Evolutionary conservation across 2,797 vertebrate species (phyloP), one percentile per base, ranked within the genome.

Genomic region (Myioborus melanocephalus): DNA sequence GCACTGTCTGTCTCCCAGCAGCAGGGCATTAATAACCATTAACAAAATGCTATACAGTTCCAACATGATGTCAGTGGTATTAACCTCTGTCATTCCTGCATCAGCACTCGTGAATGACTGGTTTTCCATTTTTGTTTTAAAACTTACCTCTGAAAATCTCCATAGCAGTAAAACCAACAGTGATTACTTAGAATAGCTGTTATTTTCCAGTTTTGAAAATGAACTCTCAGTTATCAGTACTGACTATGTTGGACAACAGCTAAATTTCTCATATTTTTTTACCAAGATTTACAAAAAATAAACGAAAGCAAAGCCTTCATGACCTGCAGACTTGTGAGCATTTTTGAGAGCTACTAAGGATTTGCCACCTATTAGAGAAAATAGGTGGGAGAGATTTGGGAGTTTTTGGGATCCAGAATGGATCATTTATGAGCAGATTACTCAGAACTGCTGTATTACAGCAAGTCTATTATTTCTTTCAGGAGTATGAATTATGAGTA

Each of bases 1-100:
- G 85, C 81, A 95, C 91, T 93, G 92, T 95, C 95, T 85, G 72
- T 96, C 95, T 96, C 69, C 77, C 90, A 92, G 90, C 90, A 96
- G 95, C 76, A 55, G 84, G 88, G 91, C 95, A 95, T 91, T 96
- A 93, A 95, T 94, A 93, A 86, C 90, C 93, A 97, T 94, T 96
- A 94, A 94, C 70, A 91, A 93, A 96, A 95, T 52, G 71, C 87
- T 87, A 50, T 77, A 78, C 75, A 75, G 70, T 87, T 95, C 91
- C 93, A 96, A 52, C 63, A 88, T 95, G 86, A 96, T 96, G 89
- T 96, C 93, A 96, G 79, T 20, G 75, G 89, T 56, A 88, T 96
- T 96, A 96, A 96, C 93, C 83, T 95, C 93, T 93, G 80, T 85
- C 92, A 85, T 73, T 88, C 87, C 81, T 73, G 61, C 30, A 90